Conservation (phyloP, 2,797 vertebrate species). For the Chelon auratus region DNA sequence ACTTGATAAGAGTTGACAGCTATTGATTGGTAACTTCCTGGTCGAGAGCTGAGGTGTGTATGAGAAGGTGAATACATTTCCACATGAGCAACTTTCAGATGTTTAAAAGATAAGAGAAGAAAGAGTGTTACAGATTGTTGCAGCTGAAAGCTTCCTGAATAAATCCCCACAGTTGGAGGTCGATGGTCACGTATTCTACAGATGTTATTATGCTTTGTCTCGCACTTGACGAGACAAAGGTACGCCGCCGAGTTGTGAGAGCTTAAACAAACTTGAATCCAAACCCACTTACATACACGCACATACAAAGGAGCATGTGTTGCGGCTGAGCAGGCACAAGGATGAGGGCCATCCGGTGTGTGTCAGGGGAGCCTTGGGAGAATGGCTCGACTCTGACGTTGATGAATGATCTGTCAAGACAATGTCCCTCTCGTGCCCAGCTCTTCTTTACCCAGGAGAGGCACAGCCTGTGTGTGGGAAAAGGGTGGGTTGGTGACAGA, state of each 20-base stretch:
- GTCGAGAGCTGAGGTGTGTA: conserved; percentile 1
- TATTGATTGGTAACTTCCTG: conserved; percentile 32
- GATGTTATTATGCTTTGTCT: too few species aligned
- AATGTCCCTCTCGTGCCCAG: conserved; percentile 68
- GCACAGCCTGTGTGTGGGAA: conserved; percentile 30
- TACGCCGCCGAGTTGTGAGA: conserved; percentile 26
- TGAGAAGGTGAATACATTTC: background rate
- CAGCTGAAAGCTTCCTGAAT: background rate
- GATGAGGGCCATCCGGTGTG: conserved; percentile 62
- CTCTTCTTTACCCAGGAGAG: conserved; percentile 74
- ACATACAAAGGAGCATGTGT: conserved; percentile 54
- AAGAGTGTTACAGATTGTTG: background rate
- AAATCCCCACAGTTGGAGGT: background rate
- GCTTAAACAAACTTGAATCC: conserved; percentile 52
- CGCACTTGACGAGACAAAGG: conserved; percentile 24
- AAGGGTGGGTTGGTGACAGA: background rate
- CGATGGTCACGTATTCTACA: background rate
- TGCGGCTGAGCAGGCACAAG: conserved; percentile 52
- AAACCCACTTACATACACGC: conserved; percentile 26
- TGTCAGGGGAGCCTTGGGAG: conserved; percentile 68
- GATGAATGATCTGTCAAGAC: conserved; percentile 85
- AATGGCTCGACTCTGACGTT: conserved; percentile 75
- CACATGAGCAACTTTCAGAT: background rate
- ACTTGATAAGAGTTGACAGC: conserved; percentile 33
- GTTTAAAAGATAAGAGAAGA: background rate